Conservation (phyloP, 2,888 invertebrate species). For the Sesia apiformis region DNA sequence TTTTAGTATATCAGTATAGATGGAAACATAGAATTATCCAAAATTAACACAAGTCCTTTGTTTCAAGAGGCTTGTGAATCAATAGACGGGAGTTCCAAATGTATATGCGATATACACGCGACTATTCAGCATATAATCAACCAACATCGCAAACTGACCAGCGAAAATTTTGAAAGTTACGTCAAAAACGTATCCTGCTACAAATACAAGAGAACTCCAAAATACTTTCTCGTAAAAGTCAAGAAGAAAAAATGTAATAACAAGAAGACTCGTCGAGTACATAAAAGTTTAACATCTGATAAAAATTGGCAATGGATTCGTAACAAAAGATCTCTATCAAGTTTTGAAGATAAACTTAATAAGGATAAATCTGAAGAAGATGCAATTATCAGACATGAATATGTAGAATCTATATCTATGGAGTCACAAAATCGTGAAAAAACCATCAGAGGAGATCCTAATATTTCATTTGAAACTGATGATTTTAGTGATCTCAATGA, state of each 20-base stretch:
- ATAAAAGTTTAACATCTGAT: neutral
- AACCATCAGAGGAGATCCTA: neutral
- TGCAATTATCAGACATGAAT: neutral
- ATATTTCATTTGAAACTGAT: neutral
- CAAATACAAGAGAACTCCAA: constrained; percentile 18
- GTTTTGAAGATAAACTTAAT: neutral
- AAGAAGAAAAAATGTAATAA: constrained; percentile 1
- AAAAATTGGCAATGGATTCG: constrained; percentile 31
- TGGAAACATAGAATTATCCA: neutral
- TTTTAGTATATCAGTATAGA: too few species aligned
- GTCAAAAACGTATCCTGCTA: constrained; percentile 27
- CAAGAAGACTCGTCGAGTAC: constrained; percentile 1
- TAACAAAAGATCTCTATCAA: constrained; percentile 20
- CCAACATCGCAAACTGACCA: constrained; percentile 11
- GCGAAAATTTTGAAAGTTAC: constrained; percentile 20
- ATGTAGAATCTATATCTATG: neutral
- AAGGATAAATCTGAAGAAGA: neutral
- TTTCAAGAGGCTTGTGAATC: constrained; percentile 45
- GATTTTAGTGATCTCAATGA: constrained; percentile 1
- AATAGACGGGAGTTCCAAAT: constrained; percentile 2
- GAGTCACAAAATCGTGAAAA: constrained; percentile 1
- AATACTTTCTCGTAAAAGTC: constrained; percentile 17
- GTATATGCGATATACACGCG: constrained; percentile 32
- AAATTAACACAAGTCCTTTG: constrained; percentile 27
- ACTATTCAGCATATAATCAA: constrained; percentile 22